phyloP scores from a whole-genome alignment of 2,113 vertebrate genomes.

The Actenoides hombroni region DNA sequence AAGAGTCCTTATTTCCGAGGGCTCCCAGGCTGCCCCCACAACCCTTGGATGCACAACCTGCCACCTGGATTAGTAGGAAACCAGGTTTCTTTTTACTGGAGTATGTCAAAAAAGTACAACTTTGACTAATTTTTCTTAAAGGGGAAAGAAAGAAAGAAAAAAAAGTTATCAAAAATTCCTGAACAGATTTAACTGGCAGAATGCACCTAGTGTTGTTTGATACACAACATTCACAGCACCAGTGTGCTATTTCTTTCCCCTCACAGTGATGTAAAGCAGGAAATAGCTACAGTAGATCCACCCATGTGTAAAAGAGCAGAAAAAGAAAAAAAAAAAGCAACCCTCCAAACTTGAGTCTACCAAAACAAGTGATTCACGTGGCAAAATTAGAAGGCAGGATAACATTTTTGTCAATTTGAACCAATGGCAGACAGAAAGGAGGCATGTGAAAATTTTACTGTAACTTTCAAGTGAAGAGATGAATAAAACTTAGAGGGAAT shows the following conservation, averaged over 20 bases:
- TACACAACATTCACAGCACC: not conserved
- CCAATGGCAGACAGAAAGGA: not conserved
- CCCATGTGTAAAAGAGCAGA: not conserved
- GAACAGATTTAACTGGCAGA: not conserved
- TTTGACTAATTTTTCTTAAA: not conserved
- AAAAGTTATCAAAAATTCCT: not conserved
- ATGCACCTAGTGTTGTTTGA: not conserved
- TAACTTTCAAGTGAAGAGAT: not conserved
- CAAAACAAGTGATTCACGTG: not conserved
- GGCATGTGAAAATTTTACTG: not conserved
- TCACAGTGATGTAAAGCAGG: not conserved
- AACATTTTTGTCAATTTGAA: not conserved
- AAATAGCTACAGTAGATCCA: not conserved
- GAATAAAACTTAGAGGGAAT: not conserved
- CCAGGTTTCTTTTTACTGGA: not conserved
- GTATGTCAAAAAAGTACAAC: not conserved
- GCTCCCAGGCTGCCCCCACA: not conserved
- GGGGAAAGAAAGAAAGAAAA: not conserved
- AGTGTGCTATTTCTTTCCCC: not conserved
- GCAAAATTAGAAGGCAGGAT: not conserved
- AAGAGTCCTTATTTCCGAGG: not conserved
- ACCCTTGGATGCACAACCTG: not conserved
- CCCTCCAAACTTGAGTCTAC: not conserved
- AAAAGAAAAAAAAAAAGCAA: not conserved
- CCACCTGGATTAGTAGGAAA: not conserved